Evolutionary conservation across 2,113 vertebrate species (phyloP), one percentile per base, ranked within the genome.

Genomic region (human): DNA sequence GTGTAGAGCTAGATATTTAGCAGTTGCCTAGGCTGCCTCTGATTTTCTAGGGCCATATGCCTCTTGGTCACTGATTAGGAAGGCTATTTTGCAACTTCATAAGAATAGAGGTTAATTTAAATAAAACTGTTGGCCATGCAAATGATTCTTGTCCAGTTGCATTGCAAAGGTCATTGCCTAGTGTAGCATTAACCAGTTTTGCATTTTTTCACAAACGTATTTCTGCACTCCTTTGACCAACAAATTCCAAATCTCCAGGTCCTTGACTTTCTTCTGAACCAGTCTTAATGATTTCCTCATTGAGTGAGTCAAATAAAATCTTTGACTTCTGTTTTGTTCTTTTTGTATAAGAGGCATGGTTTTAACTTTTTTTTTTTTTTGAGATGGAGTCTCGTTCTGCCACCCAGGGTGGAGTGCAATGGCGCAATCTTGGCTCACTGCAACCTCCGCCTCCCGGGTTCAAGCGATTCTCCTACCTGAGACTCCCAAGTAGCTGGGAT

Each of bases 201-300:
- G 18, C 66, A 43, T 92, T 57, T 43, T 11, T 59, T 81, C 52
- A 32, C 75, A 87, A 64, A 72, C 50, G 66, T 93, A 68, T 81
- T 94, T 91, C 38, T 48, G 17, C 17, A 3, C 86, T 57, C 73
- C 52, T 87, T 84, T 48, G 40, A 61, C 52, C 72, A 78, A 68
- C 35, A 11, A 89, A 14, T 66, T 48, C 5, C 5, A 45, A 38
- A 30, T 89, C 78, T 85, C 89, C 12, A 57, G 72, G 45, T 40
- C 27, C 73, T 76, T 89, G 72, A 22, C 84, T 96, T 90, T 90
- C 35, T 85, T 76, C 73, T 85, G 40, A 94, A 43, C 57, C 48
- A 45, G n/a, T 76, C 64, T 64, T 78, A 90, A 72, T 59, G 91
- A 43, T 75, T 59, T 94, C 81, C 18, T 89, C 35, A 45, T 79